Evolutionary conservation across 1,140 invertebrate genomes (phyloP), one percentile per base, ranked within the genome.

Genomic region (Drosophila littoralis): DNA sequence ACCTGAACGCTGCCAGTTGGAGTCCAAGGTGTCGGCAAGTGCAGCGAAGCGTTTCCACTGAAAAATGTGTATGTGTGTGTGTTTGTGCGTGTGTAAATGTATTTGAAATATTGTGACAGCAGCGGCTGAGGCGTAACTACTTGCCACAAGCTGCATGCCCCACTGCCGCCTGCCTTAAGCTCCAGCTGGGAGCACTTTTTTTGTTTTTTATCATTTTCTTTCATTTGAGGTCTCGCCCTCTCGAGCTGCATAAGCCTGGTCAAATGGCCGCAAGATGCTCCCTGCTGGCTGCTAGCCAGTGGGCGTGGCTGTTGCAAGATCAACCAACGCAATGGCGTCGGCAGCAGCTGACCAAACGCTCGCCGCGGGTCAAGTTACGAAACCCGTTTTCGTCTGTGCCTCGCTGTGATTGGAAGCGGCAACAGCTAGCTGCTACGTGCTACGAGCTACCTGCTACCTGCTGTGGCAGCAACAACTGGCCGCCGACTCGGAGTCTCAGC

Each of bases 401-500:
- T 7, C 33, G 15, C 74, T 80, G 66, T 89, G 83, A 88, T 88
- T 88, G 83, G 83, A 84, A 69, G 84, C 74, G 50, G 50, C 61
- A 54, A 46, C 17, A 35, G 59, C 43, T 7, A 40, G 22, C 59
- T 42, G 58, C 83, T 86, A 86, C 83, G 83, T 88, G 80, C 66
- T 17, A 17, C 1, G 2, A 3, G 22, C 22, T 28, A 28, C 4
- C 22, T 28, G 22, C 22, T 28, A 28, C 22, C 22, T 28, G 22
- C 22, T 28, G 22, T 28, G 22, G 22, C 22, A 15, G 28, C 51
- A 65, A 36, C 63, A 65, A n/a, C n/a, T n/a, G n/a, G 52, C 2
- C 22, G 33, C 33, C 3, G n/a, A 2, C 38, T 40, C 38, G 38
- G 38, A 3, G 4, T 40, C 38, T n/a, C 10, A 7, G n/a, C 1